Percentiles rank a stretch among this genome's conserved stretches.
Conservation (phyloP, 2,888 invertebrate species). For the Camponotus fellah region DNA sequence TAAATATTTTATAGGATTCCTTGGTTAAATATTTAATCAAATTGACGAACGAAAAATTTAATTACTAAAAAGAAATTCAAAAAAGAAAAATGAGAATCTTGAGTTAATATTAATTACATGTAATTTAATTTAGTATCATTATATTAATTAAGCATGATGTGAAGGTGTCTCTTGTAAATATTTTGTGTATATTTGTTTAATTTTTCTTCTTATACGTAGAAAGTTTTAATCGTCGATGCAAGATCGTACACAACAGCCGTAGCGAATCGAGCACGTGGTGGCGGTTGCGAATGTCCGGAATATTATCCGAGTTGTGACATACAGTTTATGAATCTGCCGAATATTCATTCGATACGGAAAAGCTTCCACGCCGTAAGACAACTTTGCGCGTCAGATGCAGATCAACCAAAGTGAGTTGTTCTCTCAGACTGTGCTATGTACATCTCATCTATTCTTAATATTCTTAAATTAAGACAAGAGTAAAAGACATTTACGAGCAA, state of each 20-base stretch:
- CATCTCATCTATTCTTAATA: not conserved
- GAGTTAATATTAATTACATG: not conserved
- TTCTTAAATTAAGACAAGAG: too few relatives aligned
- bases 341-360: conserved; percentile 97
- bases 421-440: not conserved
- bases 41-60: not conserved
- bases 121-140: not conserved
- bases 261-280: conserved; percentile 98
- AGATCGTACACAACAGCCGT: conserved; percentile 98
- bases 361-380: conserved; percentile 96
- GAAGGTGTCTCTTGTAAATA: not conserved
- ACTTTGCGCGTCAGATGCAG: conserved; percentile 92
- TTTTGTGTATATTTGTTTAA: too few relatives aligned
- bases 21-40: not conserved
- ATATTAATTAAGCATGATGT: not conserved
- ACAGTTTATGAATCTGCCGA: conserved; percentile 98
- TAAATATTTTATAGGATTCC: not conserved
- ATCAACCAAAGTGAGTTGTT: conserved; percentile 91
- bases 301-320: conserved; percentile 98
- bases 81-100: not conserved
- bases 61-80: conserved; percentile 11
- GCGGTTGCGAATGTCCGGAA: conserved; percentile 98
- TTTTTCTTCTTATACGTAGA: conserved; percentile 84
- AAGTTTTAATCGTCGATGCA: conserved; percentile 97
- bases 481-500: too few relatives aligned